Percentiles rank a stretch among this genome's conserved stretches.
These are phyloP conservation scores for Corythaeola cristata DNA, from an alignment of 2,113 vertebrate genomes.

Conservation along the genomic window DNA sequence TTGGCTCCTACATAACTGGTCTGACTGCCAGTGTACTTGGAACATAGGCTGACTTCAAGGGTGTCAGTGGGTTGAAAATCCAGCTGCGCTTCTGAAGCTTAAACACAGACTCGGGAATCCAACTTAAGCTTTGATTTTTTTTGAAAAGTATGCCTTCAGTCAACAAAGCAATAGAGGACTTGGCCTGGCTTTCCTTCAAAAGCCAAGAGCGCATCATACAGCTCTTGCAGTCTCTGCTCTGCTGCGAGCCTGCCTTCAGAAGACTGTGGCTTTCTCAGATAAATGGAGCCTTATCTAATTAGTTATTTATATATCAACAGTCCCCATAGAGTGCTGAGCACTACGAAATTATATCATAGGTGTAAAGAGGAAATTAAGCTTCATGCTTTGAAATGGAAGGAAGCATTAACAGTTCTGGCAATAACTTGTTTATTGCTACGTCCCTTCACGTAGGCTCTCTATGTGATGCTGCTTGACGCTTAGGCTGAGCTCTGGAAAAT, in stretches of 20 bases:
- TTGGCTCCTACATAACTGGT: constrained; percentile 13
- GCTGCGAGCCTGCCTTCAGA: neutral
- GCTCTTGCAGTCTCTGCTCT: neutral
- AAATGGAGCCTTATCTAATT: constrained; percentile 42
- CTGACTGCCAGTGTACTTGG: constrained; percentile 34
- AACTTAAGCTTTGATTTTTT: constrained; percentile 41
- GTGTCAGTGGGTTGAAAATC: constrained; percentile 24
- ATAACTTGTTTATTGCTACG: neutral
- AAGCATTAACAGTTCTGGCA: neutral
- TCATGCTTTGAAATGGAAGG: constrained; percentile 5
- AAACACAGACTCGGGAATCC: neutral
- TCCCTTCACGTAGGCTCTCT: neutral
- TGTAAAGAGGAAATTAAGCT: constrained; percentile 9
- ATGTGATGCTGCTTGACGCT: neutral
- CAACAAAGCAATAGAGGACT: neutral
- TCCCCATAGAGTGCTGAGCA: neutral
- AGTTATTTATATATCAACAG: constrained; percentile 22
- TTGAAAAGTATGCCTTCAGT: constrained; percentile 13
- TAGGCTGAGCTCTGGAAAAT: neutral
- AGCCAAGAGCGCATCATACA: neutral
- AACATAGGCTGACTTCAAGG: neutral
- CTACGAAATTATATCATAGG: neutral
- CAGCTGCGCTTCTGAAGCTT: constrained; percentile 41
- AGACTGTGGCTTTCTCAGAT: neutral
- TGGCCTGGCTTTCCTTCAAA: constrained; percentile 27